Evolutionary conservation across 2,113 vertebrate species (phyloP).

Genomic region (Ctenodactylus gundi): DNA sequence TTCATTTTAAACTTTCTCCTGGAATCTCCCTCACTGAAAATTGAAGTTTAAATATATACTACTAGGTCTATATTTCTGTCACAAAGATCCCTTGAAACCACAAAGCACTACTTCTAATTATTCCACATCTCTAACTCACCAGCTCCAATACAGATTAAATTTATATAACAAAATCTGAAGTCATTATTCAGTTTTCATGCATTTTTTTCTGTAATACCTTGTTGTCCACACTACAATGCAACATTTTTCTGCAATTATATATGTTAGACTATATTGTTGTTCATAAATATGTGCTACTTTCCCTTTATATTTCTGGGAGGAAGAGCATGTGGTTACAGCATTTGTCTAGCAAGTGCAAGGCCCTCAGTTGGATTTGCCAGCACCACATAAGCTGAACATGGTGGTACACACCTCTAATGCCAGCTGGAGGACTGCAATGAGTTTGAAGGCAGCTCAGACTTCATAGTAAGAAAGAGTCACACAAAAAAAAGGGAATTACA

Average conservation of each 20-base stretch:
- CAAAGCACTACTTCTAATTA: background rate
- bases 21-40: background rate
- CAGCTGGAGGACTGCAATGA: no score
- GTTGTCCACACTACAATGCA: background rate
- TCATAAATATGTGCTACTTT: background rate
- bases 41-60: background rate
- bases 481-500: no score
- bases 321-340: no score
- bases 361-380: no score
- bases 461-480: no score
- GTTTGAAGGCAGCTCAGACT: no score
- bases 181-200: background rate
- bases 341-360: no score
- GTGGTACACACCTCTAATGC: no score
- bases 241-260: background rate
- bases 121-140: background rate
- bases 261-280: background rate
- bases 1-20: background rate
- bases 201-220: background rate
- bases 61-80: background rate
- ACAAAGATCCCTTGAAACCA: background rate
- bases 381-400: no score
- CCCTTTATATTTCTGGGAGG: no score
- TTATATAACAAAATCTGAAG: background rate
- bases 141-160: background rate